Evolutionary conservation across 2,888 invertebrate species (phyloP).

Genomic region (Lobophora halterata): DNA sequence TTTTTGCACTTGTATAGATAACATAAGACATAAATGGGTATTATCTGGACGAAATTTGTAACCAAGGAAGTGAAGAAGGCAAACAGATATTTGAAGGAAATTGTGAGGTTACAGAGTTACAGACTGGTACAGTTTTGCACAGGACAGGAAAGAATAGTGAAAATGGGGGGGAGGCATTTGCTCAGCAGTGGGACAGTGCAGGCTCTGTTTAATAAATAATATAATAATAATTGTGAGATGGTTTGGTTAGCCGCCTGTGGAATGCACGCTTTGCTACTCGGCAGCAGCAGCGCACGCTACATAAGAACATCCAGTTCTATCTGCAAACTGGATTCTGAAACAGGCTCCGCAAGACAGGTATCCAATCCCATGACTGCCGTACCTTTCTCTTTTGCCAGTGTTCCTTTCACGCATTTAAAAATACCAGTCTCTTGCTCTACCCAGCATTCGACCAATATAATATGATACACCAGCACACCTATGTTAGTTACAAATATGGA

Average conservation of each 20-base stretch:
- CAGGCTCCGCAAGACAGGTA: conserved; percentile 36
- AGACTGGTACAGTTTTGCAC: too few species aligned
- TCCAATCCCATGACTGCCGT: conserved; percentile 35
- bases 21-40: too few species aligned
- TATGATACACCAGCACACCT: conserved; percentile 31
- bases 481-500: conserved; percentile 27
- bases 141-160: too few species aligned
- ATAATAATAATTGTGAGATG: too few species aligned
- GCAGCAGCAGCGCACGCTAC: conserved; percentile 15
- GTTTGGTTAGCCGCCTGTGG: conserved; percentile 8
- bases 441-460: conserved; percentile 38
- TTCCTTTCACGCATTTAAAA: conserved; percentile 60
- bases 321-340: conserved; percentile 44
- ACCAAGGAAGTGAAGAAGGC: too few species aligned
- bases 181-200: too few species aligned
- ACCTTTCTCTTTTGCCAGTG: conserved; percentile 65
- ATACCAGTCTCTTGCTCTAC: conserved; percentile 43
- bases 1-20: too few species aligned
- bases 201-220: too few species aligned
- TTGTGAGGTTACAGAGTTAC: too few species aligned
- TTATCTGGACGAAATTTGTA: too few species aligned
- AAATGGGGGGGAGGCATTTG: too few species aligned
- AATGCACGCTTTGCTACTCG: conserved; percentile 19
- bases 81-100: too few species aligned
- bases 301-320: conserved; percentile 20